A percentile compares a stretch with the other conserved stretches of the same genome.
Evolutionary conservation across 2,888 invertebrate genomes (phyloP).

Genomic region (Acronicta alni): DNA sequence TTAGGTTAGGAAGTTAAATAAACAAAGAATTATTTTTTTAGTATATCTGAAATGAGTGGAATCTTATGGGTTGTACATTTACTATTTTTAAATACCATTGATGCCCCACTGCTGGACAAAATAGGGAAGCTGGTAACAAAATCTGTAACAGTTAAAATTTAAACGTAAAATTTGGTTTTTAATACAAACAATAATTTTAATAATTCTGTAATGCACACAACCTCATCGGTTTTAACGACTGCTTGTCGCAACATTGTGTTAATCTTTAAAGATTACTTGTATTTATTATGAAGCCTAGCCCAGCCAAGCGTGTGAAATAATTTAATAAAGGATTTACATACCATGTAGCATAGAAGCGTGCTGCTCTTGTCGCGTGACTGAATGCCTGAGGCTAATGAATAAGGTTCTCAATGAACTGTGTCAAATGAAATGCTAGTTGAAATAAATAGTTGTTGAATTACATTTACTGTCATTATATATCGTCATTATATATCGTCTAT

Average conservation of each 20-base stretch:
- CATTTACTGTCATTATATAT: conserved; percentile 18
- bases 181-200: no score
- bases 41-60: no score
- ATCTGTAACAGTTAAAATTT: no score
- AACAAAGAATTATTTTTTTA: no score
- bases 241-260: conserved; percentile 7
- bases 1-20: no score
- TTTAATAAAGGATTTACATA: conserved; percentile 47
- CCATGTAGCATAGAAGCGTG: conserved; percentile 37
- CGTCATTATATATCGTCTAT: no score
- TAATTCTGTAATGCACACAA: neutral
- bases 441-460: conserved; percentile 27
- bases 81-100: no score
- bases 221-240: neutral
- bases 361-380: conserved; percentile 39
- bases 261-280: conserved; percentile 9
- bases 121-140: no score
- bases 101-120: no score
- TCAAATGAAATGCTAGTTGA: conserved; percentile 28
- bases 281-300: neutral
- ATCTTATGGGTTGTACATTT: no score
- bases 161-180: no score
- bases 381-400: conserved; percentile 23
- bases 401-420: conserved; percentile 40
- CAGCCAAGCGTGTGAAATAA: conserved; percentile 36